A percentile compares a stretch with the other conserved stretches of the same genome.
These are phyloP conservation scores for Harpalus rufipes DNA, from an alignment of 2,888 invertebrate genomes.

Conservation along the genomic window DNA sequence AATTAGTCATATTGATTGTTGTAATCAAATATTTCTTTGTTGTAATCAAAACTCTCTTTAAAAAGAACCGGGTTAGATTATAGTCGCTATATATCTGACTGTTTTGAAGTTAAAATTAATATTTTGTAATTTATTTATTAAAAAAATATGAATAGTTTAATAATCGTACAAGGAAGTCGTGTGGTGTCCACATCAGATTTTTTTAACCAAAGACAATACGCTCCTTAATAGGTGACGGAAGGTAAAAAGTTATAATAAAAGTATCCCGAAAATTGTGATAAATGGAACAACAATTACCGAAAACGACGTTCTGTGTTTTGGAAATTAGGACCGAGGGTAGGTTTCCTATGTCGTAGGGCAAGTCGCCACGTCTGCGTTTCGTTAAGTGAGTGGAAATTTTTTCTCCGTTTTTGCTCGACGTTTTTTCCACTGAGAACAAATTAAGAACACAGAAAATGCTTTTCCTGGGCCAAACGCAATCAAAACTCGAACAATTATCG, in stretches of 20 bases:
- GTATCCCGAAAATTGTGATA: not conserved
- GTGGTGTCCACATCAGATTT: no score
- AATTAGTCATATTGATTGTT: no score
- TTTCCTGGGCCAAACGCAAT: conserved; percentile 65
- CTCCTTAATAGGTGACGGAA: no score
- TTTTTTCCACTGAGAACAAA: conserved; percentile 59
- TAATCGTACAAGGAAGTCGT: no score
- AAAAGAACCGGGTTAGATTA: no score
- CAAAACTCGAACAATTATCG: conserved; percentile 67
- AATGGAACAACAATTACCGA: not conserved
- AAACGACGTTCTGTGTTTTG: not conserved
- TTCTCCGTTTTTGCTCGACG: conserved; percentile 46
- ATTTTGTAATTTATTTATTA: no score
- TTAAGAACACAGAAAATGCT: conserved; percentile 65
- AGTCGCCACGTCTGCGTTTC: conserved; percentile 43
- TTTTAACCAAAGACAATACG: no score
- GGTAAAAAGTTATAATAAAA: not conserved
- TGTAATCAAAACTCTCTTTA: no score
- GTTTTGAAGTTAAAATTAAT: no score
- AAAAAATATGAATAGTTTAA: no score
- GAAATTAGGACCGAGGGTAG: not conserved
- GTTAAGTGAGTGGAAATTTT: conserved; percentile 53
- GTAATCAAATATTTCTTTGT: no score
- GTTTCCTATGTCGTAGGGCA: conserved; percentile 8
- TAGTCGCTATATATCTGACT: no score